Percentiles rank a stretch among this genome's conserved stretches.
Evolutionary conservation across 2,113 vertebrate genomes (phyloP).

Genomic region (Oryzias curvinotus): DNA sequence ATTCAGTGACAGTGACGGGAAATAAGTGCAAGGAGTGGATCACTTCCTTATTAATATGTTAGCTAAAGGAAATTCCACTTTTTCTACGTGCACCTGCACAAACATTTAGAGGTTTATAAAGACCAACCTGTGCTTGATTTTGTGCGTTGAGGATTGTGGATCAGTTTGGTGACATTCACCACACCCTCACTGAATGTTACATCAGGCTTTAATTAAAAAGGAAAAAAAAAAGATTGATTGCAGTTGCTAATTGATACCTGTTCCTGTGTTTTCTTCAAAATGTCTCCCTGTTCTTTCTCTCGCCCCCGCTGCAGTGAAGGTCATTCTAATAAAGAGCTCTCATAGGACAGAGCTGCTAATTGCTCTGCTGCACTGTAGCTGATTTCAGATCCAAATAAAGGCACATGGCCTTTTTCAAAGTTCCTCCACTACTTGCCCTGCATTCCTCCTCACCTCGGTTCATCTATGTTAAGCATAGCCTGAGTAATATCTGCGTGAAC

Average conservation of each 20-base stretch:
- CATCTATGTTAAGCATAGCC: constrained; percentile 70
- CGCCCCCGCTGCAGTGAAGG: constrained; percentile 63
- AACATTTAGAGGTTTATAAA: not conserved
- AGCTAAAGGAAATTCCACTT: constrained; percentile 11
- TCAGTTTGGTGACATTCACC: constrained; percentile 26
- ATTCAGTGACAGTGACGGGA: constrained; percentile 16
- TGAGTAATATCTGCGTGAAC: constrained; percentile 51
- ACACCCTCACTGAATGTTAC: constrained; percentile 1
- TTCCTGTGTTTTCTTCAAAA: constrained; percentile 40
- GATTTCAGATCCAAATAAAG: constrained; percentile 74
- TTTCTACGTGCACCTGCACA: constrained; percentile 18
- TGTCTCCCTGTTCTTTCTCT: constrained; percentile 5
- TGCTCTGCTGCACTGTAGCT: constrained; percentile 63
- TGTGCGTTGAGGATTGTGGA: not conserved
- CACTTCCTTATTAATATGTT: constrained; percentile 12
- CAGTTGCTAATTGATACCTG: constrained; percentile 40
- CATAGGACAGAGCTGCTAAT: constrained; percentile 70
- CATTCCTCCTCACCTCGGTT: constrained; percentile 64
- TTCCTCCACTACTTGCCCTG: constrained; percentile 45
- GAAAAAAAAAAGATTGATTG: constrained; percentile 32
- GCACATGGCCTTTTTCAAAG: constrained; percentile 50
- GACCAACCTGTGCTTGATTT: constrained; percentile 13
- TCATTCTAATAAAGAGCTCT: constrained; percentile 75
- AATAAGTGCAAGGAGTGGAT: constrained; percentile 18
- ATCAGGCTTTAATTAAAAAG: constrained; percentile 2